Evolutionary conservation across 2,113 vertebrate genomes (phyloP).

Genomic region (Ochotona curzoniae): DNA sequence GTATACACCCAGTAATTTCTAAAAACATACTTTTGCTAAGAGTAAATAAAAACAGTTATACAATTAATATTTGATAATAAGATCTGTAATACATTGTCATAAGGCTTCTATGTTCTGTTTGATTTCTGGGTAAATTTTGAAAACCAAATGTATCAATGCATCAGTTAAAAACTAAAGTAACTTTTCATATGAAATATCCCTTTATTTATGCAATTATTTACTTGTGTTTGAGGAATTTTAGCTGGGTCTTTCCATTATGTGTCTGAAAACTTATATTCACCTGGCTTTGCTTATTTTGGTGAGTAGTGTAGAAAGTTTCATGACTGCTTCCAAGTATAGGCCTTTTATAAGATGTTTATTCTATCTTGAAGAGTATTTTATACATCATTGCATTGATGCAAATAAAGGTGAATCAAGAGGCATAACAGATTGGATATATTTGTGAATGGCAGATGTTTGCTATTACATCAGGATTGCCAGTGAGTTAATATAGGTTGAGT

Average conservation of each 20-base stretch:
- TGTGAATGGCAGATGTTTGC: slow-evolving; percentile 76
- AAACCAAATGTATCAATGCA: slow-evolving; percentile 4
- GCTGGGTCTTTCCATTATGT: not conserved
- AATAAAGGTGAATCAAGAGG: slow-evolving; percentile 67
- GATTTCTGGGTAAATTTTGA: slow-evolving; percentile 13
- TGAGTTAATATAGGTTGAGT: slow-evolving; percentile 36
- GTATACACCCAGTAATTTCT: not conserved
- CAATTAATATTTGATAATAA: slow-evolving; percentile 5
- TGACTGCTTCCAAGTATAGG: slow-evolving; percentile 56
- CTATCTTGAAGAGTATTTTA: slow-evolving; percentile 33
- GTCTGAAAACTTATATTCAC: slow-evolving; percentile 38
- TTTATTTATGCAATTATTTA: not conserved
- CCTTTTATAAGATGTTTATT: slow-evolving; percentile 70
- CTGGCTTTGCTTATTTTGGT: slow-evolving; percentile 33
- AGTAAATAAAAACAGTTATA: not conserved
- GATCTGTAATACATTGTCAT: not conserved
- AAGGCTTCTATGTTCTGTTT: not conserved
- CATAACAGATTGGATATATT: slow-evolving; percentile 75
- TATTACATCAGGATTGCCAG: slow-evolving; percentile 71
- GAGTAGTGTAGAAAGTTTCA: not conserved
- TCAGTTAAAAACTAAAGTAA: not conserved
- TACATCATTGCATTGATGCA: slow-evolving; percentile 55
- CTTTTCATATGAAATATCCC: not conserved
- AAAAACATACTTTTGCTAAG: not conserved
- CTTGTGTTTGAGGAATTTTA: slow-evolving; percentile 7